phyloP scores from a whole-genome alignment of 23 tunicate genomes.

The Trididemnum nubilum region DNA sequence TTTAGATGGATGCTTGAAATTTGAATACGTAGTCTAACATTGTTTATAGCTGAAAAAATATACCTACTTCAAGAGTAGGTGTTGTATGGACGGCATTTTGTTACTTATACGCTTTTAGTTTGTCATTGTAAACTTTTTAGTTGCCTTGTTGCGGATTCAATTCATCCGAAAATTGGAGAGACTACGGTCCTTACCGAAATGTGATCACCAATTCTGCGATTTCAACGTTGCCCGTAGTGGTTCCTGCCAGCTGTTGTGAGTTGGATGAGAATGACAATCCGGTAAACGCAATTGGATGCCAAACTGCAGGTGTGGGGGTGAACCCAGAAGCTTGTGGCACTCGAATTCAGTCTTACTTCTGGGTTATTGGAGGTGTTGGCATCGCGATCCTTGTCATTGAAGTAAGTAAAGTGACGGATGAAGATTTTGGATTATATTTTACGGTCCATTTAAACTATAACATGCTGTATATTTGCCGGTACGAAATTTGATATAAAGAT shows the following conservation, averaged over 20 bases:
- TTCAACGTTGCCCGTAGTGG: background rate
- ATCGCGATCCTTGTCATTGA: constrained; percentile 68
- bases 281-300: background rate
- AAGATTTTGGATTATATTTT: too few relatives aligned
- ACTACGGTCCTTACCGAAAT: background rate
- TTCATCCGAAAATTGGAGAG: background rate
- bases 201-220: background rate
- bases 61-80: too few relatives aligned
- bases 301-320: background rate
- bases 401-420: constrained; percentile 19
- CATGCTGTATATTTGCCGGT: too few relatives aligned
- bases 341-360: constrained; percentile 38
- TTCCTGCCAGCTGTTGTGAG: background rate
- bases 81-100: too few relatives aligned
- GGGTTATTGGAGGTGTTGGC: constrained; percentile 80
- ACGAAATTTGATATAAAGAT: too few relatives aligned
- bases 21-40: too few relatives aligned
- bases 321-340: constrained; percentile 47
- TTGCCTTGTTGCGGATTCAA: constrained; percentile 16
- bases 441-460: too few relatives aligned
- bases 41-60: too few relatives aligned
- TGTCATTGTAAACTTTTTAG: too few relatives aligned
- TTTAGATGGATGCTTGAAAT: too few relatives aligned
- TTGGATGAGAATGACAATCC: background rate
- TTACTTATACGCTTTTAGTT: too few relatives aligned